Evolutionary conservation across 2,888 invertebrate genomes (phyloP), one percentile per base, ranked within the genome.

Genomic region (Eupithecia subfuscata): DNA sequence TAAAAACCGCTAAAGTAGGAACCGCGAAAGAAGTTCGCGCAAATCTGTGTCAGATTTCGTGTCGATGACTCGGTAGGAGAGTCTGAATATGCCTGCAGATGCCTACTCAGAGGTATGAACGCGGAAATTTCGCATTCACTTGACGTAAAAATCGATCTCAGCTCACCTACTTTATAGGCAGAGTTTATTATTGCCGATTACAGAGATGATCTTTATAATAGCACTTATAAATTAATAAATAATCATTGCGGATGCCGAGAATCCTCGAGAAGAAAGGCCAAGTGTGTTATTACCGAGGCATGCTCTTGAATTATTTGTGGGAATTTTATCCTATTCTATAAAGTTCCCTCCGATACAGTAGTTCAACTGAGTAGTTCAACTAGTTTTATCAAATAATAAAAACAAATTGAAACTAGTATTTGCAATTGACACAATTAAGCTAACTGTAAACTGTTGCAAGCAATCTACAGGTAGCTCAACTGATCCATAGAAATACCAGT

Each of bases 121-220:
- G 79, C 82, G 82, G 84, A 83, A 82, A 79, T 81, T 45, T 80
- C 78, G 70, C 70, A 79, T 81, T 78, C 79, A 82, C 81, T 77
- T 82, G 82, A 81, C 82, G 82, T 85, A 85, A 86, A 86, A 86
- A 86, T 82, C 82, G 84, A 86, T 83, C 82, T 83, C 82, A 81
- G 83, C 81, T 80, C 84, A 85, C 83, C 84, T 60, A 83, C 82
- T 73, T 82, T 81, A 87, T 82, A 82, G 84, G 85, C 85, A 84
- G 84, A 81, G 84, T 84, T 85, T 84, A 78, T 82, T 80, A 79
- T 69, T 76, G 78, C 74, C 79, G 77, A 78, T 79, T 79, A 75
- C 77, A 78, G 74, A 77, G 73, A 76, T 77, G 77, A 77, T 82
- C 77, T 78, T 79, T 80, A 78, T 76, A 78, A 70, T 63, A 76